These are phyloP conservation scores for Leuciscus waleckii DNA, from an alignment of 2,797 vertebrate genomes.

Conservation along the genomic window DNA sequence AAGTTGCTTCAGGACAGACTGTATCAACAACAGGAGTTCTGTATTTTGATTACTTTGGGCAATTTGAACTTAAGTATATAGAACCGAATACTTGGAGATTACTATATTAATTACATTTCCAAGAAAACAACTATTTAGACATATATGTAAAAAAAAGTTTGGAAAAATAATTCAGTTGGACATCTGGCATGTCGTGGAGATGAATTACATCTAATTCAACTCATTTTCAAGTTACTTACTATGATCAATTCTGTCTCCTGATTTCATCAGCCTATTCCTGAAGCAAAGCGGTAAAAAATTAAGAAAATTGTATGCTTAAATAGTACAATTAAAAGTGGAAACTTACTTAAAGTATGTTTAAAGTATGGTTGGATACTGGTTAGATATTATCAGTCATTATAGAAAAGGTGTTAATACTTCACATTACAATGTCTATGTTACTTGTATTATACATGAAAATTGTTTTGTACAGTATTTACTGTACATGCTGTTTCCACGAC, in stretches of 20 bases:
- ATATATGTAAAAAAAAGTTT: not conserved
- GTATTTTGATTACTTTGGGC: not conserved
- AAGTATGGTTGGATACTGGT: not conserved
- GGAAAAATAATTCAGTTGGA: no score
- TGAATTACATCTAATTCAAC: no score
- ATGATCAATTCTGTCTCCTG: not conserved
- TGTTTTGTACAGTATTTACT: not conserved
- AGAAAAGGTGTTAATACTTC: not conserved
- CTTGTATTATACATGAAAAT: not conserved
- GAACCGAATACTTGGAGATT: not conserved
- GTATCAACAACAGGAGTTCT: constrained; percentile 1
- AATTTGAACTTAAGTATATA: not conserved
- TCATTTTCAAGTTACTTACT: no score
- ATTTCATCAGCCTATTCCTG: not conserved
- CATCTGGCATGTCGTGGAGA: no score
- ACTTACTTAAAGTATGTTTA: not conserved
- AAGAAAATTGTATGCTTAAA: no score
- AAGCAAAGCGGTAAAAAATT: not conserved
- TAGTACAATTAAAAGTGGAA: not conserved
- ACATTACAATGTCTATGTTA: not conserved
- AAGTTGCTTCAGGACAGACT: constrained; percentile 39
- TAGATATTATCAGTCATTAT: not conserved
- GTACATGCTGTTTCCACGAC: not conserved
- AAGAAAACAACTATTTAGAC: not conserved
- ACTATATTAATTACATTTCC: not conserved